These are phyloP conservation scores for Agrypnus murinus DNA, from an alignment of 2,888 invertebrate species.

Conservation along the genomic window DNA sequence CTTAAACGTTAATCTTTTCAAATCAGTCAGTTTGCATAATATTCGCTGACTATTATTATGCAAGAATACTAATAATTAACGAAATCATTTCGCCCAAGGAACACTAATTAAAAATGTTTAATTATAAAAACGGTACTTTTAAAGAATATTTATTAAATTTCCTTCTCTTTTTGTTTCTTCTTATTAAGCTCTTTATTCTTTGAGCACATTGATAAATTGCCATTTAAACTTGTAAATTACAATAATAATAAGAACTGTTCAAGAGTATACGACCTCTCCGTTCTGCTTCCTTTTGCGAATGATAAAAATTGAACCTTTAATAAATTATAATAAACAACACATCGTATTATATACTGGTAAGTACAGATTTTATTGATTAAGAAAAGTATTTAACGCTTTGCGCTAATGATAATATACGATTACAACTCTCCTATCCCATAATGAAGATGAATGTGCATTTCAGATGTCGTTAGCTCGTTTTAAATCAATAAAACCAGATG, in stretches of 20 bases:
- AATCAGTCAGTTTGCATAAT: no score
- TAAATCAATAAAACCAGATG: constrained; percentile 41
- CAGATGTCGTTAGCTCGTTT: constrained; percentile 18
- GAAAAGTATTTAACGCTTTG: constrained; percentile 33
- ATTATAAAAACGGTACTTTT: constrained; percentile 8
- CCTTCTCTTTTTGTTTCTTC: no score
- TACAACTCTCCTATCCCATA: constrained; percentile 19
- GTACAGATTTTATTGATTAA: constrained; percentile 33
- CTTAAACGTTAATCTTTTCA: no score
- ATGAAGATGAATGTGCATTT: constrained; percentile 33
- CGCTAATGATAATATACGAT: constrained; percentile 34
- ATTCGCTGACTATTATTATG: no score
- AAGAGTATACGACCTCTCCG: constrained; percentile 16
- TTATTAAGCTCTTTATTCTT: no score
- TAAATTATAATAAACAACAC: constrained; percentile 23
- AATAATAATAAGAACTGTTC: constrained; percentile 19
- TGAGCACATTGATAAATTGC: neutral
- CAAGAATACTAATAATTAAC: no score
- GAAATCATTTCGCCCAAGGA: neutral
- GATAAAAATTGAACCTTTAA: constrained; percentile 21
- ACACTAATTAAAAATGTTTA: constrained; percentile 12
- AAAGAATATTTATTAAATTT: no score
- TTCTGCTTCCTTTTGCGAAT: constrained; percentile 23
- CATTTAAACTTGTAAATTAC: constrained; percentile 4
- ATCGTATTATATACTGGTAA: constrained; percentile 14